Base-by-base conservation (phyloP, 2,113 vertebrate genomes). In the Cyanoderma ruficeps region DNA sequence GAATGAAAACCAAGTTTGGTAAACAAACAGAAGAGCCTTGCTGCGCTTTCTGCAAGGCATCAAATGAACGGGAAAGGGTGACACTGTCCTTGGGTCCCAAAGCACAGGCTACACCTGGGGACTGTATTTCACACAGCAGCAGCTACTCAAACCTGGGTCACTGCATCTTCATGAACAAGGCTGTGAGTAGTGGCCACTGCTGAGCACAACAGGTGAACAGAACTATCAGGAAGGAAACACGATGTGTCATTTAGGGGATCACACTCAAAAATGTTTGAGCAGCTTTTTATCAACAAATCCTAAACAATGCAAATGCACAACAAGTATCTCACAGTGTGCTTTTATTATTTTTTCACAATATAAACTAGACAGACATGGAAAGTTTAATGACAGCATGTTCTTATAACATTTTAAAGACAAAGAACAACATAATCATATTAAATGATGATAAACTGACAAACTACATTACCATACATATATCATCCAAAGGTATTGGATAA, bases 311-410 rank as follows among this genome's bases (percentile, higher is more conserved):
- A 78, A 96, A 87, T 90, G 75, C 64, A 94, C 93, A 95, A 27
- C 78, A 52, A 82, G 31, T 93, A 92, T 91, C 92, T 97, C 96
- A 96, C 96, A 95, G 90, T 97, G 94, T 96, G 95, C 92, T 97
- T 90, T 98, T 98, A 97, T 97, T 98, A 96, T 96, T 95, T 95
- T 94, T 97, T 95, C 95, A 97, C 94, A 96, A 96, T 96, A 97
- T 95, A 95, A 96, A 93, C 94, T 95, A 94, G 92, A 97, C 94
- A 97, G 93, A 97, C 94, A 97, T 80, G 61, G 60, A 89, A 94
- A 89, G 84, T 88, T 97, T 97, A 96, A 96, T 97, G 96, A 95
- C 93, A 96, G 95, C 88, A 92, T 96, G 91, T 96, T 90, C 81
- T 95, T 90, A 93, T 93, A 96, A 96, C 84, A 95, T 96, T 90